These are phyloP conservation scores for Epistrophe eligans DNA, from an alignment of 2,888 invertebrate genomes.

Conservation along the genomic window DNA sequence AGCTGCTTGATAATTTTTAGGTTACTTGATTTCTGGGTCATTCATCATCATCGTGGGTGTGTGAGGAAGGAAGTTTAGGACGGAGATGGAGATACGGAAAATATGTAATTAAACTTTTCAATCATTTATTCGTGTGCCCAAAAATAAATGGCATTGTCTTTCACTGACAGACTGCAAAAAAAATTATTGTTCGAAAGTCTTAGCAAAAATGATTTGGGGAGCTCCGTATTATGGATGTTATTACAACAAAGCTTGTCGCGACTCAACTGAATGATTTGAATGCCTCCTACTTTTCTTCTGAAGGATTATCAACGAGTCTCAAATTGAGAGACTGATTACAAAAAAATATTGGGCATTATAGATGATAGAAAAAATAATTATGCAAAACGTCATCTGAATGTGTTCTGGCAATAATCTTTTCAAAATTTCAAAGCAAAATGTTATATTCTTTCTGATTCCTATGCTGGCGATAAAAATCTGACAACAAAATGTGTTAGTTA, in stretches of 20 bases:
- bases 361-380: slow-evolving; percentile 55
- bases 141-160: slow-evolving; percentile 46
- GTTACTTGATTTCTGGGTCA: slow-evolving; percentile 76
- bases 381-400: slow-evolving; percentile 59
- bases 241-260: slow-evolving; percentile 2
- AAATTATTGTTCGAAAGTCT: slow-evolving; percentile 31
- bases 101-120: slow-evolving; percentile 74
- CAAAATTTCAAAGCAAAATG: neutral
- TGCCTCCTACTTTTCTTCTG: neutral
- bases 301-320: neutral
- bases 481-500: neutral
- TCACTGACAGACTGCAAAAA: slow-evolving; percentile 49
- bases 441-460: neutral
- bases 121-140: slow-evolving; percentile 65
- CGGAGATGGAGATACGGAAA: slow-evolving; percentile 47
- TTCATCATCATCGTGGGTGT: slow-evolving; percentile 66
- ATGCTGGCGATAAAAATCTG: neutral
- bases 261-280: neutral
- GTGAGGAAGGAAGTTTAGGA: slow-evolving; percentile 34
- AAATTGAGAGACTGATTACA: slow-evolving; percentile 16
- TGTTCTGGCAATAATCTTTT: slow-evolving; percentile 5
- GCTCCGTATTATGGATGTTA: slow-evolving; percentile 25
- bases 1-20: slow-evolving; percentile 76
- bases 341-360: slow-evolving; percentile 39
- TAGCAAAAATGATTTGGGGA: slow-evolving; percentile 33